phyloP scores from a whole-genome alignment of 2,888 invertebrate genomes.

The Nephrocerus scutellatus region DNA sequence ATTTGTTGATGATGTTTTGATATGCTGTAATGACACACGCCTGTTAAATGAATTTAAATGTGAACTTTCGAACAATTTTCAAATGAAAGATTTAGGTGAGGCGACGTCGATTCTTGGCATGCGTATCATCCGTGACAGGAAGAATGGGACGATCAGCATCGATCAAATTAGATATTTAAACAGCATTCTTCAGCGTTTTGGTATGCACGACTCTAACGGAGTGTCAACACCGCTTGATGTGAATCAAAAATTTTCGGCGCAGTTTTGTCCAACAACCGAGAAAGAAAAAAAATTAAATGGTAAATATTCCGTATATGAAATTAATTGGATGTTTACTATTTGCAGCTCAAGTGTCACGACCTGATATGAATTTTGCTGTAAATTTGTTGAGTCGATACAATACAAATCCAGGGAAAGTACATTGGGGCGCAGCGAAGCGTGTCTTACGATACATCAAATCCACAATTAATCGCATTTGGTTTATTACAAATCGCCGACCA shows the following conservation, averaged over 20 bases:
- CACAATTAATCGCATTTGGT: no score
- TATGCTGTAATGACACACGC: background rate
- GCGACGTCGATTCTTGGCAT: slow-evolving; percentile 3
- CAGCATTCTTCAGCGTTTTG: background rate
- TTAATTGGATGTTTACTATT: slow-evolving; percentile 1
- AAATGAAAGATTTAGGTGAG: slow-evolving; percentile 13
- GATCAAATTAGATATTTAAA: slow-evolving; percentile 2
- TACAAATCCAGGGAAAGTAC: slow-evolving; percentile 7
- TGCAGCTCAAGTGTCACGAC: slow-evolving; percentile 16
- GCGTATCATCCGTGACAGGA: no score
- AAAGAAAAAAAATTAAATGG: slow-evolving; percentile 8
- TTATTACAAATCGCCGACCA: no score
- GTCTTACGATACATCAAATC: slow-evolving; percentile 21
- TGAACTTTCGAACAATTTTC: slow-evolving; percentile 3
- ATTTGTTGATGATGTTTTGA: slow-evolving; percentile 12
- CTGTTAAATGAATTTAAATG: background rate
- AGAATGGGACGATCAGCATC: slow-evolving; percentile 1
- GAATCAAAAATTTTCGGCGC: slow-evolving; percentile 15
- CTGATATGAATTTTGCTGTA: slow-evolving; percentile 17
- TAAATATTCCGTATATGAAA: slow-evolving; percentile 6
- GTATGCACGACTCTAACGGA: slow-evolving; percentile 9
- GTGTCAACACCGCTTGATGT: slow-evolving; percentile 16
- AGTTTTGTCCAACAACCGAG: slow-evolving; percentile 19
- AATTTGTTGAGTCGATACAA: slow-evolving; percentile 2
- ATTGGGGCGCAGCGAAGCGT: slow-evolving; percentile 18